Conservation (phyloP, 2,888 invertebrate species). For the Aelia acuminata region DNA sequence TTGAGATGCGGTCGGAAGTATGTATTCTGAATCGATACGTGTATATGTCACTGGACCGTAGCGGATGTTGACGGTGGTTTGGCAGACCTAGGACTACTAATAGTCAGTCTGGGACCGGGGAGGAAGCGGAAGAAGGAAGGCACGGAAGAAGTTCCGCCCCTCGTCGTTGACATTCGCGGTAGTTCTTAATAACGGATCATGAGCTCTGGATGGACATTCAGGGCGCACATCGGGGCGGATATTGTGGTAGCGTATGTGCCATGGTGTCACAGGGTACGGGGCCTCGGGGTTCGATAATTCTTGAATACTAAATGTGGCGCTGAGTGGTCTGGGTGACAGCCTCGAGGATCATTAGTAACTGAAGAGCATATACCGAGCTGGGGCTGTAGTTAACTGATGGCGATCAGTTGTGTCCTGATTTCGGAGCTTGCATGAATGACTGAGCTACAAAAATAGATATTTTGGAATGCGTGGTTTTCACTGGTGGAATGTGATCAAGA, state of each 20-base stretch:
- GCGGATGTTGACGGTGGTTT: conserved; percentile 35
- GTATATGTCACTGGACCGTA: conserved; percentile 1
- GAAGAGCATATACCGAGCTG: background rate
- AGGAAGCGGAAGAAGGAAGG: conserved; percentile 44
- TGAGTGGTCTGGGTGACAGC: background rate
- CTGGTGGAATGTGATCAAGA: too few relatives aligned
- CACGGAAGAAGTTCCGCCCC: conserved; percentile 43
- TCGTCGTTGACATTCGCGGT: conserved; percentile 9
- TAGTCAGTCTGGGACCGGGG: background rate
- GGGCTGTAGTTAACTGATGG: background rate
- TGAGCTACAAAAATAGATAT: background rate
- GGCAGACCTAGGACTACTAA: conserved; percentile 27
- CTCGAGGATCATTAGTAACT: background rate
- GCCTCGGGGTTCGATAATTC: background rate
- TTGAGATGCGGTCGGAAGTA: background rate
- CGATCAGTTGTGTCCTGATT: background rate
- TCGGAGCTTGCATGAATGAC: background rate
- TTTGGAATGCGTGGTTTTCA: too few relatives aligned
- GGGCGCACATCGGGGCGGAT: conserved; percentile 4
- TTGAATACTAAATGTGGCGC: background rate
- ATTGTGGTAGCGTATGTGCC: conserved; percentile 30
- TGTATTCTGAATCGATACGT: background rate
- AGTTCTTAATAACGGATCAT: conserved; percentile 10
- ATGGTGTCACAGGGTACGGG: conserved; percentile 19
- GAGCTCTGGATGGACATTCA: background rate